phyloP scores from a whole-genome alignment of 2,888 invertebrate species.

The Pyralis farinalis region DNA sequence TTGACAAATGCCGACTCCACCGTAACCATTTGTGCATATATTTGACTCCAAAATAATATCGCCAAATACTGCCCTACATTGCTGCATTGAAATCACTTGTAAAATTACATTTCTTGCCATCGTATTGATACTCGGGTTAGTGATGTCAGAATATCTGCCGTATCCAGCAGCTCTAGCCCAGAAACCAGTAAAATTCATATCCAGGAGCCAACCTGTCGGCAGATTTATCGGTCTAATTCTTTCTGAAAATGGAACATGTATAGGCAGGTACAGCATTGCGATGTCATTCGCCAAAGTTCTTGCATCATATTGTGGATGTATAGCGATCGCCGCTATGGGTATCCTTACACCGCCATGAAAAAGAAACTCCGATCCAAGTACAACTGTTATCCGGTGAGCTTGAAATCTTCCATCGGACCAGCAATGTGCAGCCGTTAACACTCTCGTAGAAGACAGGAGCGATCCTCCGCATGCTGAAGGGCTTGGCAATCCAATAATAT shows the following conservation, averaged over 20 bases:
- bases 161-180: slow-evolving; percentile 52
- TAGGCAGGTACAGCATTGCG: slow-evolving; percentile 49
- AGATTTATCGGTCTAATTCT: slow-evolving; percentile 43
- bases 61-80: slow-evolving; percentile 43
- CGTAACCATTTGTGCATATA: slow-evolving; percentile 54
- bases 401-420: slow-evolving; percentile 53
- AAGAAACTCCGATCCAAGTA: slow-evolving; percentile 50
- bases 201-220: slow-evolving; percentile 33
- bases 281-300: slow-evolving; percentile 57
- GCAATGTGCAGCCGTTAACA: slow-evolving; percentile 64
- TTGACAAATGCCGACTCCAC: slow-evolving; percentile 59
- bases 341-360: slow-evolving; percentile 56
- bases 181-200: slow-evolving; percentile 35
- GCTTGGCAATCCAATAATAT: slow-evolving; percentile 36
- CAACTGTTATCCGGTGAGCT: slow-evolving; percentile 51
- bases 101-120: slow-evolving; percentile 50
- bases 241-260: slow-evolving; percentile 31
- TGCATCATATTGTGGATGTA: slow-evolving; percentile 45
- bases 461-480: slow-evolving; percentile 61
- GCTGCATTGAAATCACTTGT: slow-evolving; percentile 39
- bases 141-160: slow-evolving; percentile 52
- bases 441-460: slow-evolving; percentile 39
- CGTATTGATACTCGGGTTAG: slow-evolving; percentile 42
- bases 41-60: slow-evolving; percentile 44
- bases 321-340: slow-evolving; percentile 29